phyloP scores from a whole-genome alignment of 2,113 vertebrate genomes.

The Myxocyprinus asiaticus region DNA sequence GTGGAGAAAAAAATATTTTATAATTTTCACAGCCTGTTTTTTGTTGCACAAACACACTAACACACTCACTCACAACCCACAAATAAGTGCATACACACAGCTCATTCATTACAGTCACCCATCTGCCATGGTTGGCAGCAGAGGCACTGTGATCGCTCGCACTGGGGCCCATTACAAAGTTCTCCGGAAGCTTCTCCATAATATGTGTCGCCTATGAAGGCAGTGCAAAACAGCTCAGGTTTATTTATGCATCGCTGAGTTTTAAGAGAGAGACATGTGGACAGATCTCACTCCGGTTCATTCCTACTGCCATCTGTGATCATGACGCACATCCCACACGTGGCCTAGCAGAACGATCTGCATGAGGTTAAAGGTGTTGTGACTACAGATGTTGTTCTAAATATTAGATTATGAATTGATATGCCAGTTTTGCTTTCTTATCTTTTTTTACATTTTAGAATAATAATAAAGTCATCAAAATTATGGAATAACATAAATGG shows the following conservation, averaged over 20 bases:
- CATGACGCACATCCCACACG: not conserved
- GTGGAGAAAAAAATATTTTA: not conserved
- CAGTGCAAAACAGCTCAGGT: constrained; percentile 17
- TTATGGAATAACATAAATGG: too few relatives aligned
- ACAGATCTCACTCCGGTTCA: not conserved
- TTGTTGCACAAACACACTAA: constrained; percentile 35
- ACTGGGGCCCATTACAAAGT: constrained; percentile 23
- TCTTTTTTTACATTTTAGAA: too few relatives aligned
- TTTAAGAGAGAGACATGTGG: constrained; percentile 27
- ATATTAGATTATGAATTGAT: too few relatives aligned
- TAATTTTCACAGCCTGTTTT: constrained; percentile 23
- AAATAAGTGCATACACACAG: not conserved
- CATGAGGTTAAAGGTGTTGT: not conserved
- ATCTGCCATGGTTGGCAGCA: constrained; percentile 17
- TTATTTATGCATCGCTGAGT: constrained; percentile 15
- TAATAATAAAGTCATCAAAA: too few relatives aligned
- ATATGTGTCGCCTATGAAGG: constrained; percentile 21
- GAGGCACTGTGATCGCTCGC: constrained; percentile 10
- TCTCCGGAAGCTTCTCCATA: constrained; percentile 23
- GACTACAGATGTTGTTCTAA: too few relatives aligned
- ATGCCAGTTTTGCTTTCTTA: too few relatives aligned
- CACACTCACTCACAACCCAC: not conserved
- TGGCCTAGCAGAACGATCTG: not conserved
- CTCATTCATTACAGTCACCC: constrained; percentile 33
- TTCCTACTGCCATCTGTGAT: constrained; percentile 9